Evolutionary conservation across 2,113 vertebrate species (phyloP).

Genomic region (Hemibagrus wyckioides): DNA sequence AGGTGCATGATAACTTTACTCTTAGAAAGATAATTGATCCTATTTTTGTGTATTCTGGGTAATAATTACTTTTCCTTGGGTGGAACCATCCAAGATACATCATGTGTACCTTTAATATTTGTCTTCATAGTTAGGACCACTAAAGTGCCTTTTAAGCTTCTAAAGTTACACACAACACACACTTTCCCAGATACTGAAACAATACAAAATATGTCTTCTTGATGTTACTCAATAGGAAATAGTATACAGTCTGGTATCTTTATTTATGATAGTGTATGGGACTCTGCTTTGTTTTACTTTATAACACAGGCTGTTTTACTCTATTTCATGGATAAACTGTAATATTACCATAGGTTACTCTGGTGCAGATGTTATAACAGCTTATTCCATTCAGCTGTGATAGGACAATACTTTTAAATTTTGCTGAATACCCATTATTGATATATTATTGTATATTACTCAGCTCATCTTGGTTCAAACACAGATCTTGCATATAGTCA

Average conservation of each 20-base stretch:
- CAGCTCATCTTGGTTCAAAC: background rate
- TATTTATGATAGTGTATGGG: background rate
- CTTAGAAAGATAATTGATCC: no score
- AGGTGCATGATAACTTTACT: no score
- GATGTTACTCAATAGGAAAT: background rate
- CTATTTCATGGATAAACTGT: background rate
- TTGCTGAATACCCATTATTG: background rate
- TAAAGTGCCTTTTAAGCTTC: background rate
- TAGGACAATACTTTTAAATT: background rate
- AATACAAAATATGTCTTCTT: background rate
- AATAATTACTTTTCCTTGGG: background rate
- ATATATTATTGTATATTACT: background rate
- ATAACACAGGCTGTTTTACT: background rate
- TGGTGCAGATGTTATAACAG: background rate
- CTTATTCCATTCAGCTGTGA: background rate
- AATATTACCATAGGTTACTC: background rate
- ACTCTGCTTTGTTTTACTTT: background rate
- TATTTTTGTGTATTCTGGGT: no score
- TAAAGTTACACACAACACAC: background rate
- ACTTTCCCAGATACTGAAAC: background rate
- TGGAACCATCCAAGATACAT: background rate
- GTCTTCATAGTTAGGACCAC: background rate
- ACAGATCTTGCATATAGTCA: background rate
- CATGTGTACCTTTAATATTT: background rate
- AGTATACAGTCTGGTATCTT: background rate